Base-by-base conservation (phyloP, 30 jellyfish, hydroid and myxozoan genomes). In the Chironex yamaguchii region DNA sequence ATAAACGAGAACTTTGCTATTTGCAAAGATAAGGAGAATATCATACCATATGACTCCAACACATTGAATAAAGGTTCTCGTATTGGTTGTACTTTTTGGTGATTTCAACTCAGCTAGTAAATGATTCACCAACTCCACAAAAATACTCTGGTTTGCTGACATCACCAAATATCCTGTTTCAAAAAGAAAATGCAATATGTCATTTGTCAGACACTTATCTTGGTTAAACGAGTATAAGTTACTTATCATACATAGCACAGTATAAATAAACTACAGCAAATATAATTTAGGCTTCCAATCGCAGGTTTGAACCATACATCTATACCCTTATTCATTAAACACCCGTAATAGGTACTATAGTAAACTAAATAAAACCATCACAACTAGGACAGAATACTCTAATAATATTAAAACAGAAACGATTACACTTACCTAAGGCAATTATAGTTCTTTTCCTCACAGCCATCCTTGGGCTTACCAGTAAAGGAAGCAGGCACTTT, bases 31-130 rank as follows among this genome's bases (percentile, higher is more conserved):
- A 74, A 62, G 42, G 17, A 36, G 1, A 53, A 31, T 20, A 21
- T n/a, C 91, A 42, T 84, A 94, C 99, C 99, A 94, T 0, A 94
- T 94, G 14, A 96, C 96, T 26, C 96, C 99, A 84, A 94, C 89
- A 87, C 99, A 94, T 48, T 84, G 97, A 22, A 94, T 89, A 68
- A 86, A 94, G 1, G 99, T 94, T 71, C 99, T 82, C 48, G 90
- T 82, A 66, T 89, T 95, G 17, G 86, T 63, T 54, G 94, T 87
- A 82, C 78, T 87, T 29, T 71, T 89, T 52, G 77, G 90, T 0
- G 71, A 42, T 69, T 89, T 72, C 17, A 94, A 87, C 74, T 94
- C 97, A 49, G 52, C 82, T 34, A 94, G 90, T 58, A 94, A 82
- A 53, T 88, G 96, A 13, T 48, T 54, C 97, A 94, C 89, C 90